phyloP scores from a whole-genome alignment of 2,888 invertebrate species.

The Chrysina gloriosa region DNA sequence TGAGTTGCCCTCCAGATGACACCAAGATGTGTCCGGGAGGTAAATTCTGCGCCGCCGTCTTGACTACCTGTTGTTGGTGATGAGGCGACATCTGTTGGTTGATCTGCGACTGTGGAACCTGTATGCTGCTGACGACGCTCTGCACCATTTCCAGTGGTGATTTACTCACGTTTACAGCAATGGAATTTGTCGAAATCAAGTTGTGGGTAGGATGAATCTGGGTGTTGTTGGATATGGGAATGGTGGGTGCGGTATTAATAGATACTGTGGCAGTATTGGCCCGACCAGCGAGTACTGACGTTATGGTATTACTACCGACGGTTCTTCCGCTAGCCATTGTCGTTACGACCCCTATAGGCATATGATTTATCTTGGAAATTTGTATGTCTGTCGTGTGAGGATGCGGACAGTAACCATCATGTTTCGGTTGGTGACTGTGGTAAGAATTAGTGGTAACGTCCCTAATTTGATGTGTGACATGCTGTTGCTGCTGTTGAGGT shows the following conservation, averaged over 20 bases:
- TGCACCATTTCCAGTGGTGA: slow-evolving; percentile 84
- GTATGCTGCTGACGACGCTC: slow-evolving; percentile 78
- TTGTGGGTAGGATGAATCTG: slow-evolving; percentile 63
- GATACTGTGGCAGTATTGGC: slow-evolving; percentile 83
- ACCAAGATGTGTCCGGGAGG: slow-evolving; percentile 80
- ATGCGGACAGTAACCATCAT: slow-evolving; percentile 61
- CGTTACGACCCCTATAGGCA: slow-evolving; percentile 65
- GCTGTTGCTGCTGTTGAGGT: slow-evolving; percentile 40
- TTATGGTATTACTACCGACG: slow-evolving; percentile 83
- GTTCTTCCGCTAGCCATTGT: slow-evolving; percentile 81
- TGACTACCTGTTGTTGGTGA: slow-evolving; percentile 62
- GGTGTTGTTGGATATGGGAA: slow-evolving; percentile 62
- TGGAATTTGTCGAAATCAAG: slow-evolving; percentile 65
- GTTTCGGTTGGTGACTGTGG: slow-evolving; percentile 41
- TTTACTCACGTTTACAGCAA: slow-evolving; percentile 66
- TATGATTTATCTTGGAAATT: slow-evolving; percentile 29
- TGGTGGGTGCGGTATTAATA: slow-evolving; percentile 72
- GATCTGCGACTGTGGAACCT: slow-evolving; percentile 67
- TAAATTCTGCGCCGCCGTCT: slow-evolving; percentile 65
- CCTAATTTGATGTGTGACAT: slow-evolving; percentile 7
- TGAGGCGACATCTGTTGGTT: slow-evolving; percentile 60
- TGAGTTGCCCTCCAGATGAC: slow-evolving; percentile 79
- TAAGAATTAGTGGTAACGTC: slow-evolving; percentile 29
- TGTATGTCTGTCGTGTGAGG: slow-evolving; percentile 55
- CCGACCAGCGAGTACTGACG: slow-evolving; percentile 81